phyloP scores from a whole-genome alignment of 2,888 invertebrate genomes.

The Yponomeuta evonymella region DNA sequence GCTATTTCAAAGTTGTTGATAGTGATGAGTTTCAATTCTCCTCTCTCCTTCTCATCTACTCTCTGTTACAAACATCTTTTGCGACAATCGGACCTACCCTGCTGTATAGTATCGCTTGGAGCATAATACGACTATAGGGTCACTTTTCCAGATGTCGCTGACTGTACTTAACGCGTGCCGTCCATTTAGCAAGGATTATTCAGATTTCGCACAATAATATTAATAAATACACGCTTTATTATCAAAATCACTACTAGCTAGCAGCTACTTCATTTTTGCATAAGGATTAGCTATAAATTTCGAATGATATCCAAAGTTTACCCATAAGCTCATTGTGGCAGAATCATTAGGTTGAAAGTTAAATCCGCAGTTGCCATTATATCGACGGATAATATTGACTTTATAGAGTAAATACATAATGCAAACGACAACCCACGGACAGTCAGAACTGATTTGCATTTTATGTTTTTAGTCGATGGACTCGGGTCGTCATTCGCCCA shows the following conservation, averaged over 20 bases:
- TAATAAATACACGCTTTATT: constrained; percentile 8
- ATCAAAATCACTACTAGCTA: not conserved
- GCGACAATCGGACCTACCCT: too few relatives aligned
- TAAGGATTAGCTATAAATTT: not conserved
- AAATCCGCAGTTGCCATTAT: constrained; percentile 8
- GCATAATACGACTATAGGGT: too few relatives aligned
- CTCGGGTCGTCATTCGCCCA: constrained; percentile 45
- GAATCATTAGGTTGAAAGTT: constrained; percentile 2
- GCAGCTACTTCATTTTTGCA: constrained; percentile 1
- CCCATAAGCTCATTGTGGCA: constrained; percentile 4
- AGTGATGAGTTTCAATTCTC: too few relatives aligned
- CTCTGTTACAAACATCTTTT: too few relatives aligned
- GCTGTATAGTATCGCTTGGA: too few relatives aligned
- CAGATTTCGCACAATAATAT: not conserved
- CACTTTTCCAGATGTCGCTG: not conserved
- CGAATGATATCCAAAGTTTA: constrained; percentile 1
- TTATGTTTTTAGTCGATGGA: constrained; percentile 42
- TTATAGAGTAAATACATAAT: constrained; percentile 15
- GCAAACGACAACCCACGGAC: constrained; percentile 10
- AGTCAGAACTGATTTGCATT: constrained; percentile 23
- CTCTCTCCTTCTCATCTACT: too few relatives aligned
- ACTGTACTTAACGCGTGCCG: not conserved
- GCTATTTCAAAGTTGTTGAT: too few relatives aligned
- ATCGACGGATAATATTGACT: constrained; percentile 14
- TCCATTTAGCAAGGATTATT: constrained; percentile 4